Evolutionary conservation across 2,113 vertebrate genomes (phyloP).

Genomic region (Aspiorhynchus laticeps): DNA sequence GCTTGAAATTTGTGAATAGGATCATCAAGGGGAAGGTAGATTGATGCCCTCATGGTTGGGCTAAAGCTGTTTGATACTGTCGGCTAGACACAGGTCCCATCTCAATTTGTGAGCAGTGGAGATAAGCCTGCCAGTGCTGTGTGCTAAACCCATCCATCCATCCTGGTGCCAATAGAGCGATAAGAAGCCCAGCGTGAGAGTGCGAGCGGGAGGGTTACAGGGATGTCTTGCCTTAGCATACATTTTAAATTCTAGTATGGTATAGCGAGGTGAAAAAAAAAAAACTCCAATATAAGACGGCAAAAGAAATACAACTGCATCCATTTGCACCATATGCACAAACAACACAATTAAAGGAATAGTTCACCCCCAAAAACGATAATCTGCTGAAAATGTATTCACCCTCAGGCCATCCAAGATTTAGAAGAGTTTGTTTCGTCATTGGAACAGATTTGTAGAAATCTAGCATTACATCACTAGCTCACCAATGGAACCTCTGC

Average conservation of each 20-base stretch:
- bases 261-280: not conserved
- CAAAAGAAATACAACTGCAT: not conserved
- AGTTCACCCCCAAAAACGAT: too few relatives aligned
- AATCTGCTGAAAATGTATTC: too few relatives aligned
- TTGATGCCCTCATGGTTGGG: constrained; percentile 66
- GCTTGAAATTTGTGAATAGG: constrained; percentile 17
- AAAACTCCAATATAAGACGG: not conserved
- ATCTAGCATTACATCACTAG: too few relatives aligned
- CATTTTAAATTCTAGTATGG: not conserved
- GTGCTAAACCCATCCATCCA: constrained; percentile 64
- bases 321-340: not conserved
- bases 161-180: constrained; percentile 63
- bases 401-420: too few relatives aligned
- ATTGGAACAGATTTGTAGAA: too few relatives aligned
- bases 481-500: too few relatives aligned
- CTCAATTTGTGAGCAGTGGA: constrained; percentile 72
- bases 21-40: constrained; percentile 59
- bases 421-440: too few relatives aligned
- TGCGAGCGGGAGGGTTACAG: not conserved
- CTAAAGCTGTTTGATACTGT: constrained; percentile 70
- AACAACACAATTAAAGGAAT: not conserved
- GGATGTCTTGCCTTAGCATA: not conserved
- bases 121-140: constrained; percentile 60
- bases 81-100: constrained; percentile 70
- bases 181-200: constrained; percentile 3